These are phyloP conservation scores for Maccullochella peelii DNA, from an alignment of 2,113 vertebrate genomes.

Conservation along the genomic window DNA sequence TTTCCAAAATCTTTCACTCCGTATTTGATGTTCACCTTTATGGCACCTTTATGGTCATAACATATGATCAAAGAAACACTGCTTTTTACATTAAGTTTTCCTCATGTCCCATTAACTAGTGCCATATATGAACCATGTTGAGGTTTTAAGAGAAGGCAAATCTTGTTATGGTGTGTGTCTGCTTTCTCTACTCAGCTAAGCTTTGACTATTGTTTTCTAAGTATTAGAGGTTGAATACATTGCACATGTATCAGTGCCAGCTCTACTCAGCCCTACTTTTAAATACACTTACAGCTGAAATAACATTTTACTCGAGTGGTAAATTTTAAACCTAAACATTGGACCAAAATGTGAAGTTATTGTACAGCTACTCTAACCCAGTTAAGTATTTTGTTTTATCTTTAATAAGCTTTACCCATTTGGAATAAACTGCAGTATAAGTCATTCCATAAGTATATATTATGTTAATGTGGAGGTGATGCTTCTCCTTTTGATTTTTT, in stretches of 20 bases:
- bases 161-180: slow-evolving; percentile 25
- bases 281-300: slow-evolving; percentile 42
- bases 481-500: slow-evolving; percentile 42
- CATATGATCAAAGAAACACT: slow-evolving; percentile 52
- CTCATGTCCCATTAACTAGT: slow-evolving; percentile 53
- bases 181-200: slow-evolving; percentile 45
- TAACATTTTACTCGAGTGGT: slow-evolving; percentile 37
- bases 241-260: slow-evolving; percentile 57
- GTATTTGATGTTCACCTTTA: slow-evolving; percentile 51
- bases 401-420: slow-evolving; percentile 79
- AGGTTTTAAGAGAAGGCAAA: slow-evolving; percentile 49
- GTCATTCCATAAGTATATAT: slow-evolving; percentile 65
- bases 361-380: slow-evolving; percentile 71
- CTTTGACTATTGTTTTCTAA: slow-evolving; percentile 43
- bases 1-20: slow-evolving; percentile 55
- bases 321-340: slow-evolving; percentile 62
- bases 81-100: slow-evolving; percentile 30
- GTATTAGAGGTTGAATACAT: slow-evolving; percentile 42
- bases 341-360: slow-evolving; percentile 82
- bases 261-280: slow-evolving; percentile 46
- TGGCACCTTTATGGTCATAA: slow-evolving; percentile 63
- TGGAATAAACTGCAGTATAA: slow-evolving; percentile 77
- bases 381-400: slow-evolving; percentile 32
- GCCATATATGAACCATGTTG: slow-evolving; percentile 69
- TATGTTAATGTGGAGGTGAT: slow-evolving; percentile 55